Percentiles rank a stretch among this genome's conserved stretches.
These are phyloP conservation scores for cat (Felis catus) DNA, from an alignment of 2,113 vertebrate genomes.

Conservation along the genomic window DNA sequence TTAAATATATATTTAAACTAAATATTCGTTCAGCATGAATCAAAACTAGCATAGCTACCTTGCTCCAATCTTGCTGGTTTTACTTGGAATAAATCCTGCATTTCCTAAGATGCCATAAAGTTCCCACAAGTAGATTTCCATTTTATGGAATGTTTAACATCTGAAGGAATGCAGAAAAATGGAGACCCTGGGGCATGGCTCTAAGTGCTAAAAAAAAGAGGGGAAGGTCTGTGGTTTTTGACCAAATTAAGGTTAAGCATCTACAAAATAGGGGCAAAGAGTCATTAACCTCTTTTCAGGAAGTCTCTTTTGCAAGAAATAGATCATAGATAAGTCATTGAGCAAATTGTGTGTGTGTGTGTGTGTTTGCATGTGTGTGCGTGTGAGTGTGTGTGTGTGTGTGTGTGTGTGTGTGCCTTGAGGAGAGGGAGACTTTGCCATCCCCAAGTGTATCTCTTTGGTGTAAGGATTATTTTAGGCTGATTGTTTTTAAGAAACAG, in stretches of 20 bases:
- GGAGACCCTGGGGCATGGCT: not conserved
- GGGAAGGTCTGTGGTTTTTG: not conserved
- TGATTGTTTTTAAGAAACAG: not conserved
- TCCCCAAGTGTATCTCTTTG: not conserved
- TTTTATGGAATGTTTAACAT: rapidly evolving
- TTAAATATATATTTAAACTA: not conserved
- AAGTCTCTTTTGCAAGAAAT: not conserved
- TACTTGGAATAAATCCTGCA: not conserved
- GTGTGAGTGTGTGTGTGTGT: no score
- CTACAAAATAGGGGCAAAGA: not conserved
- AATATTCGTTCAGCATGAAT: not conserved
- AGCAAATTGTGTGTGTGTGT: not conserved
- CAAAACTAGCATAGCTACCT: not conserved
- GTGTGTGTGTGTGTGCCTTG: not conserved
- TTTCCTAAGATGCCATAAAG: not conserved
- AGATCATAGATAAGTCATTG: not conserved
- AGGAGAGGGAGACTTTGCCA: not conserved
- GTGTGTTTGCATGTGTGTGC: not conserved
- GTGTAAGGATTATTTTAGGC: not conserved
- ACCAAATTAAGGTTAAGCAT: not conserved
- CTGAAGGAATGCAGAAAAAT: not conserved
- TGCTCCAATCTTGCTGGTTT: not conserved
- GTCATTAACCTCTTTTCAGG: not conserved
- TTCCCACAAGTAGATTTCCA: rapidly evolving
- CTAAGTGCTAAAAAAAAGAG: not conserved